phyloP scores from a whole-genome alignment of 2,113 vertebrate species.

The Thomomys bottae region DNA sequence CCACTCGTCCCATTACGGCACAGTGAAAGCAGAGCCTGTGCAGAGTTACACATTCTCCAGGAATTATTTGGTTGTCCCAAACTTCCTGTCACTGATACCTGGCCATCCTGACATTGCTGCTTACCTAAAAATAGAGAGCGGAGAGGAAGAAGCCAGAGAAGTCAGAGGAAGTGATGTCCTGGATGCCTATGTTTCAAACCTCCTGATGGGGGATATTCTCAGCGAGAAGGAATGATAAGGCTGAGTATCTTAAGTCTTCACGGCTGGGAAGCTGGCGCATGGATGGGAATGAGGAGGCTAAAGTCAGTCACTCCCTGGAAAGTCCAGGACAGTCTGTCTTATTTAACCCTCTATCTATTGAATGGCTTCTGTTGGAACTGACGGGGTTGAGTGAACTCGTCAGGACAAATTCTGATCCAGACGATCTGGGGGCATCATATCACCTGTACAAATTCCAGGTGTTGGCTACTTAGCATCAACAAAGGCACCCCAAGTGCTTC shows the following conservation, averaged over 20 bases:
- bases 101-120: constrained; percentile 80
- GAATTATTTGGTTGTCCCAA: constrained; percentile 81
- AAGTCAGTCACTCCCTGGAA: neutral
- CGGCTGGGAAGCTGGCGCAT: neutral
- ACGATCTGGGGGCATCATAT: neutral
- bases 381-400: neutral
- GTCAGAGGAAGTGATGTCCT: constrained; percentile 66
- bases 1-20: constrained; percentile 30
- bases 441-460: neutral
- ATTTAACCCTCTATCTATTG: neutral
- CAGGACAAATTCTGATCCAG: neutral
- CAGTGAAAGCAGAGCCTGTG: constrained; percentile 64
- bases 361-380: neutral
- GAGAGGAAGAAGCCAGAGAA: constrained; percentile 69
- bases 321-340: neutral
- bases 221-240: constrained; percentile 11
- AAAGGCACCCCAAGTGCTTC: neutral
- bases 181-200: constrained; percentile 31
- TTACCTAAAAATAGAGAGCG: constrained; percentile 77
- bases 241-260: neutral
- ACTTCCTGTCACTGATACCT: constrained; percentile 95
- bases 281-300: neutral
- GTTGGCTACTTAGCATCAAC: constrained; percentile 15
- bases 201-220: constrained; percentile 43
- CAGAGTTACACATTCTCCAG: constrained; percentile 49